A percentile compares a stretch with the other conserved stretches of the same genome.
Conservation (phyloP, 2,888 invertebrate genomes). For the Epinotia demarniana region DNA sequence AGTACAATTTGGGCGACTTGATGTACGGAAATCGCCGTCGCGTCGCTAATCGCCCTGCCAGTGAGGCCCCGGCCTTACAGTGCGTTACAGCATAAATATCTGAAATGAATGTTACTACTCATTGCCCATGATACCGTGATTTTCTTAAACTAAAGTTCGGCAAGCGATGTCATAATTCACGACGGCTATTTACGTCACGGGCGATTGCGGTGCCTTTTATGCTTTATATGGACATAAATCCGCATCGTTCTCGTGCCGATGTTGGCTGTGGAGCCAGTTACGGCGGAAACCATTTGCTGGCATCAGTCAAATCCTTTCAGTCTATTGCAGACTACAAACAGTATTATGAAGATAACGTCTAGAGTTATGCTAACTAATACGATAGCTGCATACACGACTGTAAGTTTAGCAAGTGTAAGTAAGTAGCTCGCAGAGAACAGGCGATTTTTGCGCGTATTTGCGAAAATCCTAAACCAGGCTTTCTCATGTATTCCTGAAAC, state of each 20-base stretch:
- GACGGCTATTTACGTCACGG: slow-evolving; percentile 48
- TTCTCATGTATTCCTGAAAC: no score
- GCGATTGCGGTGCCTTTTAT: slow-evolving; percentile 62
- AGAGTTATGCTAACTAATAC: no score
- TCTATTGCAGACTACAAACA: no score
- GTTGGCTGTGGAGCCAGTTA: slow-evolving; percentile 51
- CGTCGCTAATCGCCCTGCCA: no score
- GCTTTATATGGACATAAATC: slow-evolving; percentile 67
- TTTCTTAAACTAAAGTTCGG: slow-evolving; percentile 3
- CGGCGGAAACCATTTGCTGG: slow-evolving; percentile 44
- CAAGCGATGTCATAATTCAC: slow-evolving; percentile 29
- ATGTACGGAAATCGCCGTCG: no score
- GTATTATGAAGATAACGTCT: no score
- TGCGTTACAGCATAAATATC: neutral
- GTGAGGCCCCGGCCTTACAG: neutral
- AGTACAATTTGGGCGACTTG: no score
- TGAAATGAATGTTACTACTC: neutral
- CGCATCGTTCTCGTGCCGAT: slow-evolving; percentile 59
- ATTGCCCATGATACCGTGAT: neutral
- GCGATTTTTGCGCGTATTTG: no score
- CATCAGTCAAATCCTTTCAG: neutral
- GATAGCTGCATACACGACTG: no score
- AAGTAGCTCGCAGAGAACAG: no score
- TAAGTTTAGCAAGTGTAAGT: no score
- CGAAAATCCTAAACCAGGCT: no score